These are phyloP conservation scores for Mamestra configurata DNA, from an alignment of 1,140 invertebrate species.

Conservation along the genomic window DNA sequence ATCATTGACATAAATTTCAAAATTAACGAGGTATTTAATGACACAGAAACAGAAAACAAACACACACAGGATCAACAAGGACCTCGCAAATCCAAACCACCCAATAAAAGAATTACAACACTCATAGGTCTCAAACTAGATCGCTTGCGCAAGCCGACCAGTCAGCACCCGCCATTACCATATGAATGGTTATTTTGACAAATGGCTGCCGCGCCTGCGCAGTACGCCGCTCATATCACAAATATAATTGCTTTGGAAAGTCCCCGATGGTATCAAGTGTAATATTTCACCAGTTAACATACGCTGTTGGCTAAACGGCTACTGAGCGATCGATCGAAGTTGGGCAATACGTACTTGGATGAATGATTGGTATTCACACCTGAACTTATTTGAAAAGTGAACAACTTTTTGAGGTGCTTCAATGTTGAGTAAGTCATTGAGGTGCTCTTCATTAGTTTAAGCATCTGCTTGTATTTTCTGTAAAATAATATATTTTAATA, in stretches of 20 bases:
- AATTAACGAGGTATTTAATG: no score
- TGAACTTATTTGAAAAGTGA: background rate
- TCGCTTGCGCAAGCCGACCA: constrained; percentile 47
- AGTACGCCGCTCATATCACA: background rate
- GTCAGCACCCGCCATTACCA: constrained; percentile 51
- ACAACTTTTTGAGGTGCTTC: no score
- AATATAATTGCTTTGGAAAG: constrained; percentile 47
- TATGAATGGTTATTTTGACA: constrained; percentile 57
- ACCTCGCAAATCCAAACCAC: background rate
- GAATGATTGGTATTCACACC: background rate
- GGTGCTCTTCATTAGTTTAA: no score
- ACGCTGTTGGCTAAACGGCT: background rate
- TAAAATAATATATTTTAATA: no score
- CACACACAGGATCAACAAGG: no score
- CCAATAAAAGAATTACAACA: background rate
- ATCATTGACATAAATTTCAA: no score
- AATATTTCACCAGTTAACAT: constrained; percentile 23
- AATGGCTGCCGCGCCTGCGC: constrained; percentile 50
- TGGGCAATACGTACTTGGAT: background rate
- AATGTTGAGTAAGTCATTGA: no score
- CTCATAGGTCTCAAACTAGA: background rate
- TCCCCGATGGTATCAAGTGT: constrained; percentile 35
- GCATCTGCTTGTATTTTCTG: no score
- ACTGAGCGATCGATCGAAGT: background rate
- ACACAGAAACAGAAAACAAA: no score